Evolutionary conservation across 2,888 invertebrate genomes (phyloP).

Genomic region (Agrotis ipsilon): DNA sequence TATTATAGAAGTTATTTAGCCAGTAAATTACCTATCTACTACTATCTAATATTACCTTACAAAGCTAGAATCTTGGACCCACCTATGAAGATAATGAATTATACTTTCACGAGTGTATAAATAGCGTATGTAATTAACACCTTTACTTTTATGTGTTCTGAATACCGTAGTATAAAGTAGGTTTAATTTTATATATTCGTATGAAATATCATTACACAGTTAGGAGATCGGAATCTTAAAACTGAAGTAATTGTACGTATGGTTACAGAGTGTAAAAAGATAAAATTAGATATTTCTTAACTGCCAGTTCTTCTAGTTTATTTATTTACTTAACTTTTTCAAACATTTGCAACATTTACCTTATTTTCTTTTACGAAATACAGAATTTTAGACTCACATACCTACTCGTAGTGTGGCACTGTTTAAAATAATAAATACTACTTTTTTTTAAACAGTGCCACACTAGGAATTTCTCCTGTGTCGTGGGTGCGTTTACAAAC

Average conservation of each 20-base stretch:
- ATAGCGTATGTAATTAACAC: constrained; percentile 33
- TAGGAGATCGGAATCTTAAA: constrained; percentile 45
- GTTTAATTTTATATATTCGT: constrained; percentile 16
- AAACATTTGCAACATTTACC: constrained; percentile 22
- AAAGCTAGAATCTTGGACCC: background rate
- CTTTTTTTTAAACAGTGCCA: too few relatives aligned
- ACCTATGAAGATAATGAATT: background rate
- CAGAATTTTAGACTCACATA: too few relatives aligned
- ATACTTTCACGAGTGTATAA: constrained; percentile 40
- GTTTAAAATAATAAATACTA: too few relatives aligned
- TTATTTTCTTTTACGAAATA: background rate
- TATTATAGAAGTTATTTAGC: background rate
- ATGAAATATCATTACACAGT: constrained; percentile 42
- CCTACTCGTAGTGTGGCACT: too few relatives aligned
- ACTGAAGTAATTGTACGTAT: constrained; percentile 26
- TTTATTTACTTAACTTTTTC: constrained; percentile 1
- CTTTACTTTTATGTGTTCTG: constrained; percentile 49
- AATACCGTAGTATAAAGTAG: constrained; percentile 35
- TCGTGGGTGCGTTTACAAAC: too few relatives aligned
- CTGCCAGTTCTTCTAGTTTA: constrained; percentile 5
- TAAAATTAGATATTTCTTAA: constrained; percentile 27
- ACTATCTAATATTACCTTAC: background rate
- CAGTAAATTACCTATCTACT: constrained; percentile 2
- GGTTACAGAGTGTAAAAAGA: constrained; percentile 6
- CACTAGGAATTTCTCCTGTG: too few relatives aligned